A percentile compares a stretch with the other conserved stretches of the same genome.
phyloP scores from a whole-genome alignment of 2,113 vertebrate genomes.

The Percopsis transmontana region DNA sequence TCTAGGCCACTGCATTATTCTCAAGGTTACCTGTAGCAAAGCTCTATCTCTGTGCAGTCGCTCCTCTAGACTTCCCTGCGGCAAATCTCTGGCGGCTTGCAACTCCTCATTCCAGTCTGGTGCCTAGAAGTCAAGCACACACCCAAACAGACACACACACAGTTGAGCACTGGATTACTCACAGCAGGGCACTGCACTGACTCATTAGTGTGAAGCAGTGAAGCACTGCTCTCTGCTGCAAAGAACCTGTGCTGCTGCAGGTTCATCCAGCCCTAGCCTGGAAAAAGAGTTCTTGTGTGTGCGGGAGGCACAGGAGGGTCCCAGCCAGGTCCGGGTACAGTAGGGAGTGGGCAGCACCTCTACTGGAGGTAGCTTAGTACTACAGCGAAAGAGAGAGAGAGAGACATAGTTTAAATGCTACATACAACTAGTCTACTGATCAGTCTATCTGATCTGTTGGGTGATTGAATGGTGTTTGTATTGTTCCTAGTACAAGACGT shows the following conservation, averaged over 20 bases:
- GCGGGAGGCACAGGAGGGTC: constrained; percentile 66
- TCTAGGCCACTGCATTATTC: neutral
- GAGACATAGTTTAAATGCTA: neutral
- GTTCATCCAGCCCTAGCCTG: constrained; percentile 74
- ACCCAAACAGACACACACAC: neutral
- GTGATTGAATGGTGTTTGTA: no score
- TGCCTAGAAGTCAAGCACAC: constrained; percentile 50
- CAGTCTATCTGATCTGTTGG: no score
- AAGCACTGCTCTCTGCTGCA: neutral
- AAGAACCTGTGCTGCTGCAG: constrained; percentile 68
- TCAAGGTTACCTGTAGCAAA: constrained; percentile 75
- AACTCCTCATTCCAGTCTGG: constrained; percentile 87
- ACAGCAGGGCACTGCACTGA: neutral
- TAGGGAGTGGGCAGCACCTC: constrained; percentile 74
- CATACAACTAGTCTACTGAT: no score
- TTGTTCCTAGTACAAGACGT: no score
- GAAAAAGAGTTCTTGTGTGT: constrained; percentile 73
- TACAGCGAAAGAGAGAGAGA: constrained; percentile 27
- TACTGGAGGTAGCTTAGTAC: constrained; percentile 54
- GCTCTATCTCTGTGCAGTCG: constrained; percentile 76
- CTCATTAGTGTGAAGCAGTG: neutral
- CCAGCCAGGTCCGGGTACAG: constrained; percentile 76
- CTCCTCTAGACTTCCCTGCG: constrained; percentile 73
- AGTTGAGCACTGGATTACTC: neutral
- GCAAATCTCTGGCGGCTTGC: constrained; percentile 80